Percentiles rank a stretch among this genome's conserved stretches.
Conservation (phyloP, 2,797 vertebrate genomes). For the Furcifer pardalis region DNA sequence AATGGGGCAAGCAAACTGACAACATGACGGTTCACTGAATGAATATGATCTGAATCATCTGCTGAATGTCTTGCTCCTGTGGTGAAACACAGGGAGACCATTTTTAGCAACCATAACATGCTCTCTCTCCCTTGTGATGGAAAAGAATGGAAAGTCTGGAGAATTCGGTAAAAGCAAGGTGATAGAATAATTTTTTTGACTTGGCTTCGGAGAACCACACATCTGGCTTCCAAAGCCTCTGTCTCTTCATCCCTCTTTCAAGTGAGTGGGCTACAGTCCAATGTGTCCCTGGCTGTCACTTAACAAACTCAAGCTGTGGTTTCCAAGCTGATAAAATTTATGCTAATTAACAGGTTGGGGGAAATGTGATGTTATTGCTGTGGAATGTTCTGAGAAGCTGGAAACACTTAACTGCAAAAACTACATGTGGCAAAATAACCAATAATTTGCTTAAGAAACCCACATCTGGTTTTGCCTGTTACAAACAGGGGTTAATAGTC, state of each 20-base stretch:
- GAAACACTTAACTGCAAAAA: conserved; percentile 92
- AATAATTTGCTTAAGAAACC: conserved; percentile 93
- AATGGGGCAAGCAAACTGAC: not conserved
- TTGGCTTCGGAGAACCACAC: conserved; percentile 44
- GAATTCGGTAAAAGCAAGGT: conserved; percentile 43
- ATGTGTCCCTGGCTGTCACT: conserved; percentile 50
- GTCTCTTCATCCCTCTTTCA: conserved; percentile 50
- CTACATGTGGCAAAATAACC: conserved; percentile 87
- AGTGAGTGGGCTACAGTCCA: conserved; percentile 53
- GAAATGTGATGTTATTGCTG: conserved; percentile 87
- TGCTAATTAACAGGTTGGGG: conserved; percentile 85
- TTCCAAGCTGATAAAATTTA: conserved; percentile 84
- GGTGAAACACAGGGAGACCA: not conserved
- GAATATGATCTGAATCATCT: not conserved
- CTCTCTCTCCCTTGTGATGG: not conserved
- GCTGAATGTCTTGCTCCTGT: not conserved
- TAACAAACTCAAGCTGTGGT: conserved; percentile 75
- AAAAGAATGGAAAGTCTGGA: conserved; percentile 21
- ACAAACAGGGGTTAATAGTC: conserved; percentile 88
- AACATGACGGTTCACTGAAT: not conserved
- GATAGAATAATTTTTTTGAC: conserved; percentile 38
- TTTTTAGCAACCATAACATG: not conserved
- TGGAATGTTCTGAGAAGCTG: conserved; percentile 91
- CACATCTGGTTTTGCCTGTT: conserved; percentile 90
- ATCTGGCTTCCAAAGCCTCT: conserved; percentile 40